phyloP scores from a whole-genome alignment of 2,888 invertebrate species.

The Acrobasis repandana region DNA sequence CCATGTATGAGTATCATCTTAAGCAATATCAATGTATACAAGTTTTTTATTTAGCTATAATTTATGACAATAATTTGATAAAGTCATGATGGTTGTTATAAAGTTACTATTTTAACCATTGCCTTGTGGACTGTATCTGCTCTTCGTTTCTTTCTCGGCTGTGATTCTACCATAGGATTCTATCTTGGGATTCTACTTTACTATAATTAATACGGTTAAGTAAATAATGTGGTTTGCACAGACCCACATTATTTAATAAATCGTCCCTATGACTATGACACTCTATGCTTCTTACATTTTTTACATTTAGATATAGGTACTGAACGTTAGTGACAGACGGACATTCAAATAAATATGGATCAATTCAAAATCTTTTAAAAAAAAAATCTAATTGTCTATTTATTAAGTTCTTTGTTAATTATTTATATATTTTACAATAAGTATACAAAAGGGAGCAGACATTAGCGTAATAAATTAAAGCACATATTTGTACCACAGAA shows the following conservation, averaged over 20 bases:
- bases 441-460: too few relatives aligned
- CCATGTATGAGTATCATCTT: too few relatives aligned
- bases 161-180: slow-evolving; percentile 30
- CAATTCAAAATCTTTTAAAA: too few relatives aligned
- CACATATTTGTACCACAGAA: too few relatives aligned
- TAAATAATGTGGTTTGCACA: background rate
- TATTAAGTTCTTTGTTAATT: too few relatives aligned
- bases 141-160: slow-evolving; percentile 38
- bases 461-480: too few relatives aligned
- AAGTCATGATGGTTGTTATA: background rate
- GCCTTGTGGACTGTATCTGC: slow-evolving; percentile 24
- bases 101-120: background rate
- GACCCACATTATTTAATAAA: background rate
- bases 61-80: slow-evolving; percentile 2
- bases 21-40: too few relatives aligned
- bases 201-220: slow-evolving; percentile 7
- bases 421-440: too few relatives aligned
- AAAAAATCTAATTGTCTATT: too few relatives aligned
- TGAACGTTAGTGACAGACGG: background rate
- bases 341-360: background rate
- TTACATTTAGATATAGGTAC: background rate
- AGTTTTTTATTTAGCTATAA: background rate
- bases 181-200: background rate
- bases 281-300: background rate
- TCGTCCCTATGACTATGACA: background rate